Base-by-base conservation (phyloP, 2,888 invertebrate species). In the Rotaria magnacalcarata region DNA sequence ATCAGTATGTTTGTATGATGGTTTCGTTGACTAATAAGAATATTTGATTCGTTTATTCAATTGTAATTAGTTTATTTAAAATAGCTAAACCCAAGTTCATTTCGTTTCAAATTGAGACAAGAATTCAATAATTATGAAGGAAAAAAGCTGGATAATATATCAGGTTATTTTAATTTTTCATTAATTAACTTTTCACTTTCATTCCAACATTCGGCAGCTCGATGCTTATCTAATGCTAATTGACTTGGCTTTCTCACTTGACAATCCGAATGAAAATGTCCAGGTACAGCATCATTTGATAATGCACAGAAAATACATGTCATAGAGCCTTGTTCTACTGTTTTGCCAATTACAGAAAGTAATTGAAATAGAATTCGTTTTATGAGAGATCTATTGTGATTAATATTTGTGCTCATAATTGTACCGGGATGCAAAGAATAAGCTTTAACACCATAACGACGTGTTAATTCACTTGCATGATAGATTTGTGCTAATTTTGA, bases 401-500 rank as follows among this genome's bases (percentile, higher is more conserved):
- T 67, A 2, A 67, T 27, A 41, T 80, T 47, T 24, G 75, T 80
- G 41, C 4, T 80, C 7, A 80, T 80, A 80, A 80, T 47, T 8
- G 47, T 47, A 6, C 75, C 75, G 2, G 75, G 75, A 80, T 67
- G 67, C 34, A 67, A 43, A 24, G 75, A 80, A 80, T 80, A 80
- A 8, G 75, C 75, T 80, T 80, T 80, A 19, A 80, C 11, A 80
- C 75, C 75, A 21, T 21, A 41, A 21, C 75, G 75, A 47, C 75
- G 75, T 47, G 41, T 41, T 47, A 80, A 47, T 80, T 80, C 75
- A 80, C 47, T 47, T 2, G 75, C 75, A 80, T 80, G 75, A 41
- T 47, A 80, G 19, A 80, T 80, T 47, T 80, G 41, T 80, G 75
- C 75, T 21, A 80, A 80, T 47, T 80, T 80, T 24, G 75, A 47